These are phyloP conservation scores for Pristiophorus japonicus DNA, from an alignment of 2,113 vertebrate species.

Conservation along the genomic window DNA sequence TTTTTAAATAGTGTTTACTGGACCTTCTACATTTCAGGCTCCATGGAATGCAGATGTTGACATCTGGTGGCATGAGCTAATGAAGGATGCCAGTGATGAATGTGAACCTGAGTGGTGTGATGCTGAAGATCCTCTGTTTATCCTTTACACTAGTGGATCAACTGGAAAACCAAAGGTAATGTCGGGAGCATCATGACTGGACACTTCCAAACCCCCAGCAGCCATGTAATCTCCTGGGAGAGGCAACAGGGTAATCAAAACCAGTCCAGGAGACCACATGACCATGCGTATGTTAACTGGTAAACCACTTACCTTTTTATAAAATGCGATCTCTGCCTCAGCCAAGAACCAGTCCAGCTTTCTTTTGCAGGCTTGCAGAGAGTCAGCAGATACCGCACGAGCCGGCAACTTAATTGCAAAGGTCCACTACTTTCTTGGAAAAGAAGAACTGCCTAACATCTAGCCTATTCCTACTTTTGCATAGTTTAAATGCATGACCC, in stretches of 20 bases:
- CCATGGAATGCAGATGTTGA: conserved; percentile 80
- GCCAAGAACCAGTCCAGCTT: background rate
- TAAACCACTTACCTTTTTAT: background rate
- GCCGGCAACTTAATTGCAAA: background rate
- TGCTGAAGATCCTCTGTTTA: conserved; percentile 85
- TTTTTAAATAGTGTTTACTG: background rate
- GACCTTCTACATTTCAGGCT: conserved; percentile 55
- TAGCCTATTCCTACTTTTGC: background rate
- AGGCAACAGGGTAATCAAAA: background rate
- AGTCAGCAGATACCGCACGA: background rate
- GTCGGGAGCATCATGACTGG: too few relatives aligned
- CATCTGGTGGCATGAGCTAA: conserved; percentile 80
- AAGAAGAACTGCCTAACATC: background rate
- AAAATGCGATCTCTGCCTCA: background rate
- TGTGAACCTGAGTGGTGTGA: conserved; percentile 93
- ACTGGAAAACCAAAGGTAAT: conserved; percentile 92
- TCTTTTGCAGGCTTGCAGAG: background rate
- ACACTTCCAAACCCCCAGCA: too few relatives aligned
- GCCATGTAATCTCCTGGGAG: background rate
- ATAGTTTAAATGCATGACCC: background rate
- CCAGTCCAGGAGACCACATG: background rate
- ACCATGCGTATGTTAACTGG: background rate
- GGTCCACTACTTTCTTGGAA: background rate
- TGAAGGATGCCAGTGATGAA: conserved; percentile 63
- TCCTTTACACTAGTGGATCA: conserved; percentile 94